Evolutionary conservation across 2,888 invertebrate species (phyloP).

Genomic region (Thera britannica): DNA sequence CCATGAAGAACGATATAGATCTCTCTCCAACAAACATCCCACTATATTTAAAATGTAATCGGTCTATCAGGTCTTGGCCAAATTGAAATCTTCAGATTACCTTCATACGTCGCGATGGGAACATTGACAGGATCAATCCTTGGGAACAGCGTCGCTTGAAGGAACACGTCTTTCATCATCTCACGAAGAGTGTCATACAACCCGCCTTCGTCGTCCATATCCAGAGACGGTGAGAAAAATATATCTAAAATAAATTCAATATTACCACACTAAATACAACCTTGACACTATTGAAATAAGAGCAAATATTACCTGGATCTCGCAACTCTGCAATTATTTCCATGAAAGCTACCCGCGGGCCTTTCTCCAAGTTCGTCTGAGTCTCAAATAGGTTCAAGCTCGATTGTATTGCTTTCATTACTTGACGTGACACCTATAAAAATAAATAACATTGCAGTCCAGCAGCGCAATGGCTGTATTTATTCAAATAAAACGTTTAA

Average conservation of each 20-base stretch:
- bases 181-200: constrained; percentile 88
- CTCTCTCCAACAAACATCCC: no score
- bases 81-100: constrained; percentile 44
- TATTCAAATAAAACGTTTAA: no score
- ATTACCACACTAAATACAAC: not conserved
- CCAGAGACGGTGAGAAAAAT: constrained; percentile 89
- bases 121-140: constrained; percentile 84
- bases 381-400: constrained; percentile 85
- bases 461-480: no score
- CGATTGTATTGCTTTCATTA: constrained; percentile 73
- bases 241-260: constrained; percentile 74
- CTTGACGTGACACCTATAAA: constrained; percentile 70
- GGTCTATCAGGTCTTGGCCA: no score
- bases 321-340: constrained; percentile 90
- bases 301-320: constrained; percentile 82
- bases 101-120: constrained; percentile 72
- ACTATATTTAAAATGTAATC: no score
- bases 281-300: not conserved
- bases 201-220: constrained; percentile 86
- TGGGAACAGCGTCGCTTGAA: constrained; percentile 89
- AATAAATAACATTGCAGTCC: not conserved
- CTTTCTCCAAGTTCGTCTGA: constrained; percentile 85
- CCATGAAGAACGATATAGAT: no score
- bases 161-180: constrained; percentile 90
- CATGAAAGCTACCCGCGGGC: constrained; percentile 88